phyloP scores from a whole-genome alignment of 1,140 invertebrate species.

The Pseudomyrmex gracilis region DNA sequence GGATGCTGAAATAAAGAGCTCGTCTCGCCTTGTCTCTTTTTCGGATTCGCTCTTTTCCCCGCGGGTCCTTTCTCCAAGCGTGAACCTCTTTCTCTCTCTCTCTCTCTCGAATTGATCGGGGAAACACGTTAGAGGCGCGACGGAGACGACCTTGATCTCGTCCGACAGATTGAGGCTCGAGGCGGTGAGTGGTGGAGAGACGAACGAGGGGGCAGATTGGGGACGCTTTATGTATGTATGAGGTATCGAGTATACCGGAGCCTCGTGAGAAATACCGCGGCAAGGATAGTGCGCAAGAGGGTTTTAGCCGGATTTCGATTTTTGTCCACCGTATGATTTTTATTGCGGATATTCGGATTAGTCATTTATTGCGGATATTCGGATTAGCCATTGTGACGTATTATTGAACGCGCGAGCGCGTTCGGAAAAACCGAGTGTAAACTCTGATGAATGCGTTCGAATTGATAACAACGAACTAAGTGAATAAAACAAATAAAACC shows the following conservation, averaged over 20 bases:
- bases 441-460: neutral
- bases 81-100: constrained; percentile 26
- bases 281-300: neutral
- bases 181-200: constrained; percentile 11
- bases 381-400: constrained; percentile 32
- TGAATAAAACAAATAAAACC: neutral
- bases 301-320: constrained; percentile 35
- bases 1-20: constrained; percentile 34
- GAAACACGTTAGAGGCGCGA: constrained; percentile 22
- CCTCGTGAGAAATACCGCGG: constrained; percentile 44
- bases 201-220: constrained; percentile 20
- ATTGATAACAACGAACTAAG: neutral
- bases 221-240: constrained; percentile 49
- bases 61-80: constrained; percentile 13
- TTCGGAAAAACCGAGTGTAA: neutral
- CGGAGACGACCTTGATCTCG: constrained; percentile 50
- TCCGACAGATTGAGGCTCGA: constrained; percentile 45
- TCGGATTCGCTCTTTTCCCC: constrained; percentile 3
- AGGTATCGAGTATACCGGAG: constrained; percentile 34
- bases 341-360: constrained; percentile 41
- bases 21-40: constrained; percentile 13
- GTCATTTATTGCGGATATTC: constrained; percentile 14
- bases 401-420: neutral
- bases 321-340: constrained; percentile 38
- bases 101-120: constrained; percentile 55